These are phyloP conservation scores for Orientallactaga bullata DNA, from an alignment of 2,113 vertebrate genomes.

Conservation along the genomic window DNA sequence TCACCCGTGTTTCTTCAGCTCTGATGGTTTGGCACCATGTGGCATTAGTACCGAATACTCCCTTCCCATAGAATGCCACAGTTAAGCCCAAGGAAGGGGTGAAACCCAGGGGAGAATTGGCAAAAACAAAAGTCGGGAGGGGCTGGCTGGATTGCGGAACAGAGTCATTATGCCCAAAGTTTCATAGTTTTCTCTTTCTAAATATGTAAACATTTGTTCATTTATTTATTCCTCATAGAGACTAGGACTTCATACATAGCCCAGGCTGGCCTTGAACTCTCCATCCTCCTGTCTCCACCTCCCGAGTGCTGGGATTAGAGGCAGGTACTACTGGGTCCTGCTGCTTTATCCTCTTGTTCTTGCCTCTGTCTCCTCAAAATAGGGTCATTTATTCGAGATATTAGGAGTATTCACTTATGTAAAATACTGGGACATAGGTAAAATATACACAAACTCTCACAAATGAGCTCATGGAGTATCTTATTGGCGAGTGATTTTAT, in stretches of 20 bases:
- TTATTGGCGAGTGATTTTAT: conserved; percentile 1
- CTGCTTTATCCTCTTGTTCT: background rate
- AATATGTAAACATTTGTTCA: background rate
- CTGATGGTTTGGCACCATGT: background rate
- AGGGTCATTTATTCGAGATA: background rate
- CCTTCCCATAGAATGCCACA: background rate
- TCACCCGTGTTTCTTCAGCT: background rate
- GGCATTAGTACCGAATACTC: background rate
- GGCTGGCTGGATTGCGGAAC: background rate
- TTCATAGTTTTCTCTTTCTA: background rate
- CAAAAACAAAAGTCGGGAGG: too few species aligned
- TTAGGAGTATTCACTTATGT: background rate
- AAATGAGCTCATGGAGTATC: rapidly evolving
- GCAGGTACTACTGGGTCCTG: background rate
- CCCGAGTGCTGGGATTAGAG: too few species aligned
- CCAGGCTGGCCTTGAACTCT: background rate
- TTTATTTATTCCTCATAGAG: background rate
- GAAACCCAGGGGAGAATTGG: too few species aligned
- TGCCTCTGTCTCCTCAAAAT: background rate
- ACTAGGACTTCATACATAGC: background rate
- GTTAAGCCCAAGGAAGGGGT: background rate
- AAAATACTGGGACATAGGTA: background rate
- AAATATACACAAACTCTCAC: background rate
- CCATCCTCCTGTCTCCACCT: background rate
- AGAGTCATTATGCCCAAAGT: background rate